Percentiles rank a stretch among this genome's conserved stretches.
Evolutionary conservation across 2,797 vertebrate species (phyloP).

Genomic region (Myotis daubentonii): DNA sequence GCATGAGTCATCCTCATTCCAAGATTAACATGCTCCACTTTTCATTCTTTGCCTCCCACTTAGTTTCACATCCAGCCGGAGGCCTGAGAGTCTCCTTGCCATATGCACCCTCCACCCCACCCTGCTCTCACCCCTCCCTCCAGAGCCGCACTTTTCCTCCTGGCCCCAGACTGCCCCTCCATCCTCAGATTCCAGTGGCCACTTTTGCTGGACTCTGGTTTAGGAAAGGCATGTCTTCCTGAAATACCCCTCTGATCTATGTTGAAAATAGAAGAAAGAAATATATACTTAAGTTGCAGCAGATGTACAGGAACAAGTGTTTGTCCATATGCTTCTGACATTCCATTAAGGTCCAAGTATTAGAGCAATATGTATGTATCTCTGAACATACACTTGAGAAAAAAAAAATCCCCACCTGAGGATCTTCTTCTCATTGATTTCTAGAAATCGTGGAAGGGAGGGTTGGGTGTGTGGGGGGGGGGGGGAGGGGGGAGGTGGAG

Average conservation of each 20-base stretch:
- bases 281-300: background rate
- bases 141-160: background rate
- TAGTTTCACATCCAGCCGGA: slow-evolving; percentile 62
- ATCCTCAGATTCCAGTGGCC: slow-evolving; percentile 50
- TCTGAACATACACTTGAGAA: background rate
- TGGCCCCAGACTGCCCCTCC: background rate
- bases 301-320: slow-evolving; percentile 43
- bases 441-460: too few relatives aligned
- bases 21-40: slow-evolving; percentile 75
- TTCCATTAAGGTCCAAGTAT: background rate
- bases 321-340: background rate
- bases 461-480: too few relatives aligned
- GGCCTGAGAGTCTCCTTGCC: slow-evolving; percentile 31
- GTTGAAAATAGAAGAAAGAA: slow-evolving; percentile 66
- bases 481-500: too few relatives aligned
- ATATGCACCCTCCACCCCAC: background rate
- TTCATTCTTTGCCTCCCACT: slow-evolving; percentile 72
- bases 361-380: background rate
- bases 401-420: too few relatives aligned
- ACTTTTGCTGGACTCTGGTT: background rate
- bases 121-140: background rate
- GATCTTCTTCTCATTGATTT: too few relatives aligned
- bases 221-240: slow-evolving; percentile 40
- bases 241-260: slow-evolving; percentile 46
- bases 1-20: slow-evolving; percentile 72